These are phyloP conservation scores for Argentina silus DNA, from an alignment of 2,797 vertebrate species.

Conservation along the genomic window DNA sequence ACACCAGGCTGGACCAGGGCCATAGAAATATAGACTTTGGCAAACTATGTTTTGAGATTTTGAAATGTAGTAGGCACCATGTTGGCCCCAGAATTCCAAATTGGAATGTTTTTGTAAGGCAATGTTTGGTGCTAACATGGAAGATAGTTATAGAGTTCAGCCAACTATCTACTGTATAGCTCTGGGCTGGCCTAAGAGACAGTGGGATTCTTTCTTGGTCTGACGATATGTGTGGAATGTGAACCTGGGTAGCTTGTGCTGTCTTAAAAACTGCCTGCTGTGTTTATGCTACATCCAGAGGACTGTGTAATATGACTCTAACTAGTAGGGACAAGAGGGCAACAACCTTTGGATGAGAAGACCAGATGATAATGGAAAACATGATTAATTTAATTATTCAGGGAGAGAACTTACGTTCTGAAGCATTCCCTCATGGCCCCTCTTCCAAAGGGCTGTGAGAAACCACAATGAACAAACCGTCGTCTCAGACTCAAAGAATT, in stretches of 20 bases:
- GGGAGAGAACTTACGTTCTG: conserved; percentile 87
- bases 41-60: not conserved
- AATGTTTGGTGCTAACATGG: not conserved
- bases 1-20: not conserved
- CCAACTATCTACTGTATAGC: too few species aligned
- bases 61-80: not conserved
- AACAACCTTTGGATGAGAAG: conserved; percentile 33
- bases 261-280: not conserved
- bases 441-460: conserved; percentile 89
- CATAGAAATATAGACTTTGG: not conserved
- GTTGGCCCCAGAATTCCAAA: not conserved
- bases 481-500: not conserved
- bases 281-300: conserved; percentile 28
- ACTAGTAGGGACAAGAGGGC: conserved; percentile 13
- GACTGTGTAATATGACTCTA: not conserved
- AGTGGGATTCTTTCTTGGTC: conserved; percentile 11
- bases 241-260: conserved; percentile 12
- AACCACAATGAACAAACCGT: conserved; percentile 24
- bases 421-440: conserved; percentile 98
- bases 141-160: not conserved
- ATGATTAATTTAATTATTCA: not conserved
- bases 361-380: conserved; percentile 14
- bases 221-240: conserved; percentile 41
- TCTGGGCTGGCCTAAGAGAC: not conserved
- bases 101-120: not conserved